Evolutionary conservation across 1,140 invertebrate species (phyloP).

Genomic region (Caenorhabditis elegans): DNA sequence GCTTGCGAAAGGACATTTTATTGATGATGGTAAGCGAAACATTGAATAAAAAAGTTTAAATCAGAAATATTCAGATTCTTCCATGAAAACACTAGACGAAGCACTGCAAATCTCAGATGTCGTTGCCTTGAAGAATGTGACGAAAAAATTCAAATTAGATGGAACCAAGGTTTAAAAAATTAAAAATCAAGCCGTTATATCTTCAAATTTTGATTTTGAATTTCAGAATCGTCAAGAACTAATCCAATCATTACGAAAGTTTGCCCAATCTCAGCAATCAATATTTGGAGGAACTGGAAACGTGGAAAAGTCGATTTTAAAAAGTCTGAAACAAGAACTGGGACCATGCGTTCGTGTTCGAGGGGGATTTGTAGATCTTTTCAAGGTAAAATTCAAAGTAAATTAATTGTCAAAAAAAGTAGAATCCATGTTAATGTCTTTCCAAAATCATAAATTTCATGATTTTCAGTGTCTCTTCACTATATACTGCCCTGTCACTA

Average conservation of each 20-base stretch:
- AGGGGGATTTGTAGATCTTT: background rate
- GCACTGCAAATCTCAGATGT: background rate
- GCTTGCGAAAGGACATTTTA: background rate
- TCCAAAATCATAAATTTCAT: no score
- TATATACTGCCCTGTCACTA: background rate
- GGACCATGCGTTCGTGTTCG: background rate
- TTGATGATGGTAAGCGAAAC: background rate
- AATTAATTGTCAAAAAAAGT: no score
- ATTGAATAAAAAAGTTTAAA: no score
- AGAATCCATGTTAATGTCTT: no score
- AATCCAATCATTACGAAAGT: background rate
- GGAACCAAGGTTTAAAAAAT: background rate
- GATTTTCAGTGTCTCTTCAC: conserved; percentile 26
- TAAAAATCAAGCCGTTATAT: background rate
- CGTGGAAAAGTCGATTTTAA: background rate
- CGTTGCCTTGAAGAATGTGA: background rate
- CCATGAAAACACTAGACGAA: background rate
- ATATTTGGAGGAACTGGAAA: conserved; percentile 7
- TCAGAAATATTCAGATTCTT: background rate
- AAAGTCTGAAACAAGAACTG: background rate
- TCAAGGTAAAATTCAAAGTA: background rate
- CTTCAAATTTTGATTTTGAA: no score
- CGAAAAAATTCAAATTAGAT: background rate
- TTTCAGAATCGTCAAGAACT: background rate
- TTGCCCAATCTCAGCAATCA: background rate